Evolutionary conservation across 2,113 vertebrate species (phyloP).

Genomic region (Dicentrarchus labrax): DNA sequence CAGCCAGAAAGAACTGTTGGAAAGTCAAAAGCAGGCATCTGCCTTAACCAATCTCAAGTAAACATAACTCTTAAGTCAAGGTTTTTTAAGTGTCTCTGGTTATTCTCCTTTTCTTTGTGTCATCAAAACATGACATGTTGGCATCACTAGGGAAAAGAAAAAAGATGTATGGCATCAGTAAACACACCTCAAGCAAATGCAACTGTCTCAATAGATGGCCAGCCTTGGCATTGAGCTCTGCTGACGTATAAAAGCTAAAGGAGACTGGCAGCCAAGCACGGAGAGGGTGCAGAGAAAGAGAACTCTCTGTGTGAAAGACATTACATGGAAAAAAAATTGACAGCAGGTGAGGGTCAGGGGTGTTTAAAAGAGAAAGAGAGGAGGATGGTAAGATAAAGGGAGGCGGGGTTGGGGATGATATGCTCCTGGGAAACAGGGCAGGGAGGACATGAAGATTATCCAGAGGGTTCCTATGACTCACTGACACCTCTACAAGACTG

Average conservation of each 20-base stretch:
- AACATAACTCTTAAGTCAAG: constrained; percentile 49
- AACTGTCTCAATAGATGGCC: constrained; percentile 52
- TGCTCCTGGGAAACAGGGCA: constrained; percentile 35
- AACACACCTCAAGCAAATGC: constrained; percentile 51
- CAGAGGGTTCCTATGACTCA: constrained; percentile 48
- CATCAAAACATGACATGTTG: constrained; percentile 43
- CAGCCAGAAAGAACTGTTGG: constrained; percentile 21
- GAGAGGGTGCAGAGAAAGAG: constrained; percentile 22
- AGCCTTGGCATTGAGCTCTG: constrained; percentile 56
- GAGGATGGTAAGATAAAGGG: constrained; percentile 15
- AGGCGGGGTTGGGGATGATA: background rate
- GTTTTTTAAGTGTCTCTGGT: constrained; percentile 21
- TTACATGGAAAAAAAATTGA: constrained; percentile 27
- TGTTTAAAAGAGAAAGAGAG: constrained; percentile 33
- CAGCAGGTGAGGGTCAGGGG: constrained; percentile 53
- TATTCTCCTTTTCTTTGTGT: constrained; percentile 10
- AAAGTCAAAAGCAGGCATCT: constrained; percentile 33
- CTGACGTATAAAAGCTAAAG: constrained; percentile 42
- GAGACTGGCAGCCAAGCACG: constrained; percentile 9
- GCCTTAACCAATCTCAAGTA: constrained; percentile 13
- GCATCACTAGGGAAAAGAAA: constrained; percentile 21
- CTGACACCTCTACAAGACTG: constrained; percentile 21
- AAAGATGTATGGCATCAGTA: constrained; percentile 31
- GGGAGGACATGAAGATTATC: constrained; percentile 45
- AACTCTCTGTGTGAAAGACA: constrained; percentile 17